A percentile compares a stretch with the other conserved stretches of the same genome.
These are phyloP conservation scores for Anagyrus pseudococci DNA, from an alignment of 2,888 invertebrate genomes.

Conservation along the genomic window DNA sequence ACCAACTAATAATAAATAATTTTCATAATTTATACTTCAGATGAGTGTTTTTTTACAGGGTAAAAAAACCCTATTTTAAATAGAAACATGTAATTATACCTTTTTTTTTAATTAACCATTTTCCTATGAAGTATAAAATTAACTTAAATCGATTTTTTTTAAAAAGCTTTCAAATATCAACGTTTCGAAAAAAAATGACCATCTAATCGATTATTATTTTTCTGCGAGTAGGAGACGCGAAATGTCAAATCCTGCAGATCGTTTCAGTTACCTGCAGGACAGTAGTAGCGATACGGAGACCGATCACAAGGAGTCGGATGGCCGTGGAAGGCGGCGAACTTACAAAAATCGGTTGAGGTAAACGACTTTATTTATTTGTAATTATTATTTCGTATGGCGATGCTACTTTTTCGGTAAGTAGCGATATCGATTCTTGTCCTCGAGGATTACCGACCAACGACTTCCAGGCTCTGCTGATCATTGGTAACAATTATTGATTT, in stretches of 20 bases:
- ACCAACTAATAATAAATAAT: too few species aligned
- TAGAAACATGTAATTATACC: too few species aligned
- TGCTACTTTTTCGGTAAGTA: constrained; percentile 38
- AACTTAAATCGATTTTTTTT: constrained; percentile 11
- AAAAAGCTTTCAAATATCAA: neutral
- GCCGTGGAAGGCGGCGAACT: constrained; percentile 68
- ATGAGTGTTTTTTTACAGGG: too few species aligned
- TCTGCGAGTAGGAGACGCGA: constrained; percentile 53
- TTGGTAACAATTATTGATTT: constrained; percentile 38
- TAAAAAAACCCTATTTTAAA: too few species aligned
- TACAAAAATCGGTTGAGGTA: constrained; percentile 77
- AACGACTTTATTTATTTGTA: constrained; percentile 34
- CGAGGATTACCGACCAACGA: constrained; percentile 26
- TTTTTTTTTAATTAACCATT: constrained; percentile 18
- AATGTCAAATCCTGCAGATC: constrained; percentile 59
- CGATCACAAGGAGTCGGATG: constrained; percentile 79
- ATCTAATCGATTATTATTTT: neutral
- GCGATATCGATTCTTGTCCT: constrained; percentile 20
- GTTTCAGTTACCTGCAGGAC: constrained; percentile 64
- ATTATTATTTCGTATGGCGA: constrained; percentile 14
- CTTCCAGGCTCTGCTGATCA: constrained; percentile 35
- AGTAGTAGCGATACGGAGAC: constrained; percentile 85
- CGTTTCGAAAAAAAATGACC: neutral
- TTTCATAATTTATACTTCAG: too few species aligned
- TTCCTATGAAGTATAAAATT: constrained; percentile 34